Evolutionary conservation across 2,888 invertebrate species (phyloP), one percentile per base, ranked within the genome.

Genomic region (Oxycera nigricornis): DNA sequence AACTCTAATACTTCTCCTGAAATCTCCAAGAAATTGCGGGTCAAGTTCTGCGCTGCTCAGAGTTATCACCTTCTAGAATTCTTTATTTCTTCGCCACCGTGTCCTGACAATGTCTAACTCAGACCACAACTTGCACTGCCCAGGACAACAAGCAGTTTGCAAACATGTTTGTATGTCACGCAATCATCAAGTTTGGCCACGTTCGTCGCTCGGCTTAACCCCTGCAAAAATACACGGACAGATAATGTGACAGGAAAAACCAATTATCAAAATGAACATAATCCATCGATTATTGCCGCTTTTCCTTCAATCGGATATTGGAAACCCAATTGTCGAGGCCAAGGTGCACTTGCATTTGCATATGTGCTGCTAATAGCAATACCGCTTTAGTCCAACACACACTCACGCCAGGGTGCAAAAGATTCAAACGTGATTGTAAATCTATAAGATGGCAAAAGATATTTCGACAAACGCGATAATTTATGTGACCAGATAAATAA

Each of bases 401-500:
- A 26, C 24, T 57, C 14, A 26, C 9, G 28, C 22, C 22, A 22
- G 28, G 6, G 22, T 9, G 6, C 55, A 57, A 57, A 26, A 39
- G 41, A 65, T 65, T 65, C 65, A 65, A 22, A 26, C 65, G 26
- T 65, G 24, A 30, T 65, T 28, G 20, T 30, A 9, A 70, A 52
- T 70, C 41, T 20, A 30, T 70, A 70, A 70, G 55, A 70, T 70
- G 55, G 70, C 70, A 70, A 17, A n/a, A 70, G 70, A 70, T 70
- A 70, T 70, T 70, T 70, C 72, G 59, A 72, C 59, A 72, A 72
- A 72, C 59, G 28, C 72, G 59, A 72, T 72, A 72, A 72, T 72
- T 72, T 72, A 72, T 72, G 72, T 72, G 72, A 72, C 59, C 72
- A 72, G 72, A 72, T 59, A 72, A 59, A 55, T 41, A 72, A 72